Evolutionary conservation across 53 echinoderm and acorn worm genomes (phyloP).

Genomic region (Paelopatides confundens): DNA sequence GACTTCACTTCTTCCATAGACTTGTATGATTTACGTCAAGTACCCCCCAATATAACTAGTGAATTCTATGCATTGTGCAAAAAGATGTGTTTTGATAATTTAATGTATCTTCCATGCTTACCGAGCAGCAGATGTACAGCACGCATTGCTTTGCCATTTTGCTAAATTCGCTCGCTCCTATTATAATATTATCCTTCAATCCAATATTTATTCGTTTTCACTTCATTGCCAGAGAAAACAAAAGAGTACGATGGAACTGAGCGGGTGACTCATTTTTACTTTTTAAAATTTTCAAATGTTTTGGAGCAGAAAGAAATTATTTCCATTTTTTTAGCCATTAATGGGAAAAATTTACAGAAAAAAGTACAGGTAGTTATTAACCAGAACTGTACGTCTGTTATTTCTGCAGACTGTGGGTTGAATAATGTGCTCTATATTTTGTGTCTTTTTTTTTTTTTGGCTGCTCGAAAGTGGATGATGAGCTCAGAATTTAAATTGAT

Average conservation of each 20-base stretch:
- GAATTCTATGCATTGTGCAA: too few relatives aligned
- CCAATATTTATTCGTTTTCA: conserved; percentile 1
- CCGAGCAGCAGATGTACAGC: too few relatives aligned
- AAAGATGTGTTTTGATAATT: too few relatives aligned
- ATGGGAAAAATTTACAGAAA: neutral
- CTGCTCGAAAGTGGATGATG: neutral
- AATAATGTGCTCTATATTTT: neutral
- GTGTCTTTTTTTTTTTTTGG: neutral
- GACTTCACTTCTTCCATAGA: too few relatives aligned
- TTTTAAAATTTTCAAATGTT: neutral
- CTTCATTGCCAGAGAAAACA: conserved; percentile 28
- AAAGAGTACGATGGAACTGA: conserved; percentile 19
- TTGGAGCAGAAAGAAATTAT: neutral
- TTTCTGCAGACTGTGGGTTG: neutral
- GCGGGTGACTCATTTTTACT: conserved; percentile 29
- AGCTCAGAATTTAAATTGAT: neutral
- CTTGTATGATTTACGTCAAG: too few relatives aligned
- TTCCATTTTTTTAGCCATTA: neutral
- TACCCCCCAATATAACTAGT: too few relatives aligned
- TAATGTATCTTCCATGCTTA: too few relatives aligned
- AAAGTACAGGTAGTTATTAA: neutral
- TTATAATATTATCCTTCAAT: neutral
- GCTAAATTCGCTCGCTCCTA: too few relatives aligned
- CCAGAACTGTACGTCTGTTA: neutral
- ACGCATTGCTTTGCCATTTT: neutral